Evolutionary conservation across 2,888 invertebrate genomes (phyloP).

Genomic region (Timandra comae): DNA sequence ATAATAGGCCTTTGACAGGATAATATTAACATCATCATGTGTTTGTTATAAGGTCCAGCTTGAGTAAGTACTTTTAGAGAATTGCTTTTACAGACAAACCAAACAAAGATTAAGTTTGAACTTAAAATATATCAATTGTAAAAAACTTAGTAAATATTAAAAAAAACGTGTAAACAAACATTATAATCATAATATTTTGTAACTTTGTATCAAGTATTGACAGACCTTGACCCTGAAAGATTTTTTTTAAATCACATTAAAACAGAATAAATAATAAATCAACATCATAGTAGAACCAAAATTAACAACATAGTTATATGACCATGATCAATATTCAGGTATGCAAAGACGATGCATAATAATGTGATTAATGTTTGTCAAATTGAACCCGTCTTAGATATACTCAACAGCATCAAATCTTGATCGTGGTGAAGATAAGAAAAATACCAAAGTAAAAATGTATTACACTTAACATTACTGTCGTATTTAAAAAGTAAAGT

Average conservation of each 20-base stretch:
- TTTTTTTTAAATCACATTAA: slow-evolving; percentile 1
- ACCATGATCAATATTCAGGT: slow-evolving; percentile 52
- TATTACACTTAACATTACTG: no score
- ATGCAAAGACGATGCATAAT: slow-evolving; percentile 44
- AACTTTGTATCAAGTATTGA: background rate
- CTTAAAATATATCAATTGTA: no score
- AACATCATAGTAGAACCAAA: slow-evolving; percentile 24
- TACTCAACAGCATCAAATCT: no score
- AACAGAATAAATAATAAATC: slow-evolving; percentile 6
- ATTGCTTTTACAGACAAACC: no score
- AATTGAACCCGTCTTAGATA: no score
- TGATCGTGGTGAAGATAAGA: no score
- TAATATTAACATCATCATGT: no score
- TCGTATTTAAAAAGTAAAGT: slow-evolving; percentile 3
- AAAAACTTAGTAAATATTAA: slow-evolving; percentile 12
- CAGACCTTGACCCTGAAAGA: slow-evolving; percentile 1
- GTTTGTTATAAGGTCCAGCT: no score
- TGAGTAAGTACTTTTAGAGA: no score
- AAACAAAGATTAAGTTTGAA: no score
- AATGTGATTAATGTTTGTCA: background rate
- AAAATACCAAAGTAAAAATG: no score
- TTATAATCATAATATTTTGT: slow-evolving; percentile 8
- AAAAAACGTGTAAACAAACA: no score
- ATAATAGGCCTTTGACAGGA: background rate
- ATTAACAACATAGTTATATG: slow-evolving; percentile 40